A percentile compares a stretch with the other conserved stretches of the same genome.
Conservation (phyloP, 2,113 vertebrate species). For the Alces alces region DNA sequence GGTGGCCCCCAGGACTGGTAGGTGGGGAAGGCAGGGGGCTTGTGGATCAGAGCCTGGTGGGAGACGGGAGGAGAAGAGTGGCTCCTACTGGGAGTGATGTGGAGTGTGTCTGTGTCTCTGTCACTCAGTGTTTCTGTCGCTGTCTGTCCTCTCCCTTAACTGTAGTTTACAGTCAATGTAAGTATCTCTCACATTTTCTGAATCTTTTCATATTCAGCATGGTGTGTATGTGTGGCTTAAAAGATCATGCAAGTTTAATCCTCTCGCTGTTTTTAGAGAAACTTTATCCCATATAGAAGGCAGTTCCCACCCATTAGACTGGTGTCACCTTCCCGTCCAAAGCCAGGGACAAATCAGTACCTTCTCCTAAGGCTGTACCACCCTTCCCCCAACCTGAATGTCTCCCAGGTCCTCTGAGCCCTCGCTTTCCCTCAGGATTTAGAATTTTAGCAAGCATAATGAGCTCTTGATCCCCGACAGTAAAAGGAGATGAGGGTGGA, state of each 20-base stretch:
- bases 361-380: background rate
- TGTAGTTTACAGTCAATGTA: background rate
- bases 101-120: background rate
- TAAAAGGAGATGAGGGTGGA: background rate
- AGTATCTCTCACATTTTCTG: background rate
- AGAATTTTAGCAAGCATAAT: slow-evolving; percentile 1
- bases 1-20: slow-evolving; percentile 47
- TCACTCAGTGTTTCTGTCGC: background rate
- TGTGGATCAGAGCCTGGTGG: background rate
- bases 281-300: background rate
- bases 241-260: background rate
- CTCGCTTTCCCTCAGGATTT: background rate
- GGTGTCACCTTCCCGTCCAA: slow-evolving; percentile 48
- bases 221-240: background rate
- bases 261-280: slow-evolving; percentile 11
- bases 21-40: slow-evolving; percentile 55
- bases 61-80: background rate
- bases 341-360: slow-evolving; percentile 29
- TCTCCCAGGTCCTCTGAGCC: background rate
- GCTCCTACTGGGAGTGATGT: background rate
- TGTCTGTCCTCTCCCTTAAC: background rate
- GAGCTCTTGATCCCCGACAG: background rate
- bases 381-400: slow-evolving; percentile 32
- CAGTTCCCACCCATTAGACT: background rate
- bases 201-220: background rate